These are phyloP conservation scores for Distichodus sexfasciatus DNA, from an alignment of 2,797 vertebrate species.

Conservation along the genomic window DNA sequence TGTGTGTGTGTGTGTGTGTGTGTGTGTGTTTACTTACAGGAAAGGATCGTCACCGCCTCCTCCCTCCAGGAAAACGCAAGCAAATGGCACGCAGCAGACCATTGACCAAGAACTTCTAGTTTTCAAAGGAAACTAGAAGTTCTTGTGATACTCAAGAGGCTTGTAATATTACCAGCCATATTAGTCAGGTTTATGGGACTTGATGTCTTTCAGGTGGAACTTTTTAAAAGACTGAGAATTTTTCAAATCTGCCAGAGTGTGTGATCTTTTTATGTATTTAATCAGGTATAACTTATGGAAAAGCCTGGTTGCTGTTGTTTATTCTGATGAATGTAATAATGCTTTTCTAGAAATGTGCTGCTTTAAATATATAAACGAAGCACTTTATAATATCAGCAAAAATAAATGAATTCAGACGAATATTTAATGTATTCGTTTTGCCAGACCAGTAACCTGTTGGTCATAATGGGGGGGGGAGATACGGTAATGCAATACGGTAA, in stretches of 20 bases:
- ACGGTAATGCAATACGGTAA: background rate
- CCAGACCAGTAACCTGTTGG: background rate
- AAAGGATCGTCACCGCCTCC: slow-evolving; percentile 68
- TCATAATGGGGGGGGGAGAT: background rate
- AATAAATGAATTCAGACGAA: slow-evolving; percentile 4
- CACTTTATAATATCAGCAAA: slow-evolving; percentile 8
- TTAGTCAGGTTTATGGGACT: no score
- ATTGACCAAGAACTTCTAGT: slow-evolving; percentile 91
- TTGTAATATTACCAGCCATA: no score
- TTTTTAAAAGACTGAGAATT: no score
- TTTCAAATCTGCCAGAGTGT: no score
- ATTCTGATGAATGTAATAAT: background rate
- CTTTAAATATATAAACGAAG: background rate
- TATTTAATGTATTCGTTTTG: background rate
- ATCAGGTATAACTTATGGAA: no score
- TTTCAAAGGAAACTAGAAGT: slow-evolving; percentile 77
- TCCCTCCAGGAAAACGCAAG: slow-evolving; percentile 82
- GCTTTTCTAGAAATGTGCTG: background rate
- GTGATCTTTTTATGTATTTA: no score
- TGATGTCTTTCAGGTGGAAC: no score
- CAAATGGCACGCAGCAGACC: slow-evolving; percentile 69
- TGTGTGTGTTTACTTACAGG: slow-evolving; percentile 62
- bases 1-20: background rate
- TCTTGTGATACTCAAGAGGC: no score
- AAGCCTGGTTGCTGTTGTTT: no score